Base-by-base conservation (phyloP, 2,888 invertebrate genomes). In the Pocota personata region DNA sequence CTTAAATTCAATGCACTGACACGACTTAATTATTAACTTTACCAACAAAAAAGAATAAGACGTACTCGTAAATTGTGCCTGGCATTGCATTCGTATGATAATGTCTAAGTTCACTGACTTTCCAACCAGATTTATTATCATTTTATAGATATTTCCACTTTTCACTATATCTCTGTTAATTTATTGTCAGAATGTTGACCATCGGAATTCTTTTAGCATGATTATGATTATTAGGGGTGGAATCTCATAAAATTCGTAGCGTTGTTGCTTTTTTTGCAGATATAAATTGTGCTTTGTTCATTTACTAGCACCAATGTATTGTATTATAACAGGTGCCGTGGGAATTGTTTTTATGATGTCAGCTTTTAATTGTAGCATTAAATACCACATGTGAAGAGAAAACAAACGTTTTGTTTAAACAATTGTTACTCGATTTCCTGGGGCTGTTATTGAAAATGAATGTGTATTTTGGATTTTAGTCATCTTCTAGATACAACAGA, bases 321-420 rank as follows among this genome's bases (percentile, higher is more conserved):
- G 2, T 43, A 4, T 24, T 24, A 24, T 24, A 19, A 64, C 46
- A 30, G 46, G 30, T 46, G 64, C 16, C 52, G n/a, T 66, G 76
- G 57, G 48, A 66, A 66, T 66, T 16, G 58, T 40, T 40, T 60
- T 43, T 24, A 12, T 43, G 37, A 67, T 58, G 37, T 30, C 48
- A 67, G 67, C 58, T 62, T 52, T 62, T 75, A 46, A 75, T 75
- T 55, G 48, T 40, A 27, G 12, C n/a, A 40, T 3, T 16, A 10
- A 52, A 16, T 6, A 32, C 30, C n/a, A 40, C 14, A 7, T 27
- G 48, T 4, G 48, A 37, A 48, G 16, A 14, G 64, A 55, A 55
- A 32, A 2, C 16, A 46, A 64, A 12, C 12, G 8, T 30, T 64
- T 64, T 64, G 46, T 64, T 64, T 30, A 35, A n/a, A 64, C 64